Evolutionary conservation across 2,888 invertebrate species (phyloP).

Genomic region (Coenonympha glycerion): DNA sequence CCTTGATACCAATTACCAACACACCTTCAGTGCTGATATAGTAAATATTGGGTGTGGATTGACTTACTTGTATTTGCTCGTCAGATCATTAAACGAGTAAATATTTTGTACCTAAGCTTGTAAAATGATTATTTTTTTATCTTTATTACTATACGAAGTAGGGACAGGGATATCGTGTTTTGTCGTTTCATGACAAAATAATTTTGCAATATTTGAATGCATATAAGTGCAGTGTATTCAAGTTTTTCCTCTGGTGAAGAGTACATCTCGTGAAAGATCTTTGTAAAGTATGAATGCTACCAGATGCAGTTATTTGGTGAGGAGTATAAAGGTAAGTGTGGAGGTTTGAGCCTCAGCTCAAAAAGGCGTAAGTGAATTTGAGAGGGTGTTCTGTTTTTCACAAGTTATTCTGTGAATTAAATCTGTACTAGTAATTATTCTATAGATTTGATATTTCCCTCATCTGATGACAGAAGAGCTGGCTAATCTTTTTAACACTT

Average conservation of each 20-base stretch:
- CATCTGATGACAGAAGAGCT: too few species aligned
- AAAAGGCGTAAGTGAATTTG: too few species aligned
- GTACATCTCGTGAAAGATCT: too few species aligned
- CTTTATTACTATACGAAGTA: background rate
- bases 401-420: too few species aligned
- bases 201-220: background rate
- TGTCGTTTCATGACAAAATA: background rate
- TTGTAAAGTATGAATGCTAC: background rate
- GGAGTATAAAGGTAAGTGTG: background rate
- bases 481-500: too few species aligned
- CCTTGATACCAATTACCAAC: slow-evolving; percentile 23
- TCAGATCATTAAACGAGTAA: slow-evolving; percentile 14
- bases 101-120: slow-evolving; percentile 12
- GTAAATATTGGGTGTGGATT: slow-evolving; percentile 27
- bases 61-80: background rate
- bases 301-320: background rate
- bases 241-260: too few species aligned
- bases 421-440: too few species aligned
- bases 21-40: slow-evolving; percentile 10
- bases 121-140: slow-evolving; percentile 10
- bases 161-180: background rate
- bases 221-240: background rate
- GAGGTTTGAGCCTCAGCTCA: too few species aligned
- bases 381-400: too few species aligned
- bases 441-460: too few species aligned